phyloP scores from a whole-genome alignment of 2,113 vertebrate genomes.

The Potamarius usumacintae region DNA sequence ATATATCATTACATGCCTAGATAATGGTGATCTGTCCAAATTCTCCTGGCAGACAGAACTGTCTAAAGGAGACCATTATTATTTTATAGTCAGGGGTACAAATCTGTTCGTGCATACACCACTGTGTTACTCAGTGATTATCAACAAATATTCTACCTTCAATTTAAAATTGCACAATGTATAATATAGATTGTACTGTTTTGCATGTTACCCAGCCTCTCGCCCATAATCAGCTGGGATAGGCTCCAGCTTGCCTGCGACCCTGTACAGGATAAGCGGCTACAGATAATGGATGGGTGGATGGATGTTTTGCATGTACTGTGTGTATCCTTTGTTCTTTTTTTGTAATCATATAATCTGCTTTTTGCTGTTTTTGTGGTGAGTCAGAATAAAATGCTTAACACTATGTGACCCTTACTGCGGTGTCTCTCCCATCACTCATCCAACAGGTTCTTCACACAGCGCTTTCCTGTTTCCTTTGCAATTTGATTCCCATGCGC shows the following conservation, averaged over 20 bases:
- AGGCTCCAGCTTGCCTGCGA: too few relatives aligned
- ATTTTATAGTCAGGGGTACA: neutral
- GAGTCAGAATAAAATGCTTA: neutral
- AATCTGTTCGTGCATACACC: neutral
- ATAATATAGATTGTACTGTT: neutral
- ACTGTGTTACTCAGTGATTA: neutral
- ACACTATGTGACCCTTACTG: constrained; percentile 3
- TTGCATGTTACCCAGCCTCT: too few relatives aligned
- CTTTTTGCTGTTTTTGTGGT: neutral
- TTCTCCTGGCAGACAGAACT: neutral
- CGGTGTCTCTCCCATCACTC: constrained; percentile 14
- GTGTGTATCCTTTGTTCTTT: neutral
- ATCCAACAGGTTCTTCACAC: constrained; percentile 38
- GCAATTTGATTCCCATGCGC: constrained; percentile 32
- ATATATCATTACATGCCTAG: too few relatives aligned
- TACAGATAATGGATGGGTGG: too few relatives aligned
- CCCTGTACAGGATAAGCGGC: too few relatives aligned
- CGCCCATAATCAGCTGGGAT: too few relatives aligned
- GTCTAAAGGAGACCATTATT: neutral
- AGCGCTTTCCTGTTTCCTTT: constrained; percentile 18
- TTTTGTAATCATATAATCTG: neutral
- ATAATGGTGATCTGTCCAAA: neutral
- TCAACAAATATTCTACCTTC: neutral
- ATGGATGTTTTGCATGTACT: neutral
- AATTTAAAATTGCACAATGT: neutral